Conservation (phyloP, 2,113 vertebrate genomes). For the Ptilonorhynchus violaceus region DNA sequence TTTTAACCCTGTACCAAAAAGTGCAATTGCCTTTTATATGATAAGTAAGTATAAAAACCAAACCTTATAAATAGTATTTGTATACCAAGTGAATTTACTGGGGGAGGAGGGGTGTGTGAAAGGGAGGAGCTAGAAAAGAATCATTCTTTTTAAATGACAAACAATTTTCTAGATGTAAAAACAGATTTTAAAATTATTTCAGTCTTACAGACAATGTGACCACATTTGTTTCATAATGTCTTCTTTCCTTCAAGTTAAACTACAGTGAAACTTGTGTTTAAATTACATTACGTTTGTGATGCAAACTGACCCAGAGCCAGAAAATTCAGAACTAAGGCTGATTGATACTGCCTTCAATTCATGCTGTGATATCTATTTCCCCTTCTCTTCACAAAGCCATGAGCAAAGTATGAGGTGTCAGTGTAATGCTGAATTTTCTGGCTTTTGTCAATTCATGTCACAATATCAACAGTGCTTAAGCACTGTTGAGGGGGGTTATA, state of each 20-base stretch:
- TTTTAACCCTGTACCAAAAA: background rate
- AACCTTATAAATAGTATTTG: background rate
- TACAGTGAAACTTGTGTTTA: slow-evolving; percentile 31
- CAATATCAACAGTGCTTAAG: slow-evolving; percentile 39
- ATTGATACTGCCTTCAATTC: slow-evolving; percentile 18
- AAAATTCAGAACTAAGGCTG: slow-evolving; percentile 45
- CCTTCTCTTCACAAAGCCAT: slow-evolving; percentile 2
- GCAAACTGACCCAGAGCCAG: slow-evolving; percentile 38
- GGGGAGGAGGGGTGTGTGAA: too few species aligned
- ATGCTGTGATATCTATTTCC: background rate
- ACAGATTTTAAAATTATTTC: background rate
- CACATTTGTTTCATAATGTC: background rate
- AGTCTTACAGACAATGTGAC: background rate
- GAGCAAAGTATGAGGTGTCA: background rate
- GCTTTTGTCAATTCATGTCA: slow-evolving; percentile 49
- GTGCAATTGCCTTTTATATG: background rate
- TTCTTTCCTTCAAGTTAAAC: background rate
- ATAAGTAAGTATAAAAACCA: background rate
- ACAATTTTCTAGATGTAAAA: background rate
- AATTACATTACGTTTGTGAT: slow-evolving; percentile 37
- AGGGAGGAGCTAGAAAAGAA: background rate
- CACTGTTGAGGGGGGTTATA: background rate
- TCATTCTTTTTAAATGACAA: background rate
- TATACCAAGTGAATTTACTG: background rate
- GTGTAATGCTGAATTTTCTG: slow-evolving; percentile 27